These are phyloP conservation scores for Eueremaeus valkanovi DNA, from an alignment of 2,888 invertebrate genomes.

Conservation along the genomic window DNA sequence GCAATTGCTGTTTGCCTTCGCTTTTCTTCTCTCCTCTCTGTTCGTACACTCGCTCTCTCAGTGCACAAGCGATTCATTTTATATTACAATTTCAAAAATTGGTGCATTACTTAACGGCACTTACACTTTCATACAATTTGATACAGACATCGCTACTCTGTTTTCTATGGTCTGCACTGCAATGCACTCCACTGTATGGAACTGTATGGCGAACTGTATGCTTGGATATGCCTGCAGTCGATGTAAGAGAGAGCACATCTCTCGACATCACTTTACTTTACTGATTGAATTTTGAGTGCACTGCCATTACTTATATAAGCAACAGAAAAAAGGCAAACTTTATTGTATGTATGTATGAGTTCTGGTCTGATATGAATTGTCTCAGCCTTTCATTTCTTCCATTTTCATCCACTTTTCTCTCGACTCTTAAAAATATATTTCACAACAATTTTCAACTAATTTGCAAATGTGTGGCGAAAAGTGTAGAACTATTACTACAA, in stretches of 20 bases:
- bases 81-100: constrained; percentile 34
- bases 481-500: not conserved
- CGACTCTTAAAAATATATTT: not conserved
- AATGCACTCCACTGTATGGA: not conserved
- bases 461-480: not conserved
- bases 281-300: constrained; percentile 33
- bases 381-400: not conserved
- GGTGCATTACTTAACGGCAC: constrained; percentile 32
- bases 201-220: not conserved
- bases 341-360: constrained; percentile 17
- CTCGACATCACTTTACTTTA: constrained; percentile 33
- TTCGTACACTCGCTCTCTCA: not conserved
- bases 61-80: constrained; percentile 23
- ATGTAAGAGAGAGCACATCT: no score
- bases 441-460: constrained; percentile 3
- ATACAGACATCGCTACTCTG: constrained; percentile 11
- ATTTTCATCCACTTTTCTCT: not conserved
- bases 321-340: not conserved
- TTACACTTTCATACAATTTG: constrained; percentile 15
- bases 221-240: no score
- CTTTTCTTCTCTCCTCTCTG: not conserved
- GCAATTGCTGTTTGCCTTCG: constrained; percentile 2
- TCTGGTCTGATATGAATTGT: constrained; percentile 8
- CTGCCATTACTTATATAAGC: constrained; percentile 29
- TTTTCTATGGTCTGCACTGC: not conserved